phyloP scores from a whole-genome alignment of 2,113 vertebrate species.

The Pteropus alecto region DNA sequence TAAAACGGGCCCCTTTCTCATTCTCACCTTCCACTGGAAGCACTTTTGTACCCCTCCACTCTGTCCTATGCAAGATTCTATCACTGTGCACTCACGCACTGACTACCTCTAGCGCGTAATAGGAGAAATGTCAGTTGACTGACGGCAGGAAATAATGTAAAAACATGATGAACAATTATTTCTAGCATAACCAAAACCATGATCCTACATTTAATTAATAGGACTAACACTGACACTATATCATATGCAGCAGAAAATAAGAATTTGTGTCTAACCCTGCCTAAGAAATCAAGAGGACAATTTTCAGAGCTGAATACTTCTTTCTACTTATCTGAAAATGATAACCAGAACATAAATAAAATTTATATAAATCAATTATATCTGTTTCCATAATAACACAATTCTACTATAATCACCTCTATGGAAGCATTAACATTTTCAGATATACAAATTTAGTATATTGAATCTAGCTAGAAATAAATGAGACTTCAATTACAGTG shows the following conservation, averaged over 20 bases:
- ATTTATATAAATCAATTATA: not conserved
- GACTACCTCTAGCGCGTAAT: not conserved
- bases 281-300: not conserved
- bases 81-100: not conserved
- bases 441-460: not conserved
- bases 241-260: not conserved
- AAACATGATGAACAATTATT: not conserved
- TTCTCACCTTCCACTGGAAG: not conserved
- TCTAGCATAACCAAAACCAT: constrained; percentile 10
- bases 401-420: not conserved
- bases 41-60: not conserved
- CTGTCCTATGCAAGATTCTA: not conserved
- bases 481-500: not conserved
- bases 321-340: not conserved
- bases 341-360: not conserved
- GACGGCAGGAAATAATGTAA: not conserved
- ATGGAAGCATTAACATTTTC: not conserved
- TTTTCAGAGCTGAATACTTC: not conserved
- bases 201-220: not conserved
- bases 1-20: not conserved
- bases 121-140: not conserved
- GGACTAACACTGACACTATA: not conserved
- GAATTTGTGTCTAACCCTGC: not conserved
- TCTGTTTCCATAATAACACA: constrained; percentile 12
- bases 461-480: not conserved